Base-by-base conservation (phyloP, 2,113 vertebrate genomes). In the Cairina moschata region DNA sequence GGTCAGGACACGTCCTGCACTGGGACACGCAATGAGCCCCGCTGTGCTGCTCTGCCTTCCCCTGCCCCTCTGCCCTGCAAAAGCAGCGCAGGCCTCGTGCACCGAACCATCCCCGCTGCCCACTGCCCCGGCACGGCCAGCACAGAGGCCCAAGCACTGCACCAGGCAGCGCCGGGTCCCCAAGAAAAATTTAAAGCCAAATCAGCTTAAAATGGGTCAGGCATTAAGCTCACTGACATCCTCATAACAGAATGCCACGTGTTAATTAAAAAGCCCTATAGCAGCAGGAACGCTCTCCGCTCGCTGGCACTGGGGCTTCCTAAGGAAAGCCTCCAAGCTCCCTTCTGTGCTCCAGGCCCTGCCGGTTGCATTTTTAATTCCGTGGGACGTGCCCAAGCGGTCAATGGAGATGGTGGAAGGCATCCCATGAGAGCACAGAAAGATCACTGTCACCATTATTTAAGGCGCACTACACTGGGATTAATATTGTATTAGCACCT, bases 391-490 rank as follows among this genome's bases (percentile, higher is more conserved):
- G 5, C 26, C 34, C 83, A 20, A 6, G 32, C 11, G 48, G 23
- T 22, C 29, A 2, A 5, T 1, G 60, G 4, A 34, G 63, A 9
- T 42, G 28, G 36, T 1, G 9, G 67, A 48, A 50, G 54, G 42
- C 48, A 63, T 8, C 90, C 62, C 31, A 1, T 9, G 31, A 36
- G 23, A n/a, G 38, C 52, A 8, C n/a, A 74, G 32, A 22, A 55
- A 25, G 46, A 78, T 50, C 54, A 13, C 48, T 11, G 40, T 3
- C 67, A 8, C 6, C 1, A 2, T 1, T 17, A 25, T 6, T 34
- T 28, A 50, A 46, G 46, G 9, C 31, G 4, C 2, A 1, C n/a
- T 2, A 2, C 0, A 0, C 2, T 18, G 17, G 22, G 38, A 16
- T 52, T 23, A 1, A 13, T 36, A 25, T 13, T 7, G 13, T 8